A percentile compares a stretch with the other conserved stretches of the same genome.
phyloP scores from a whole-genome alignment of 2,888 invertebrate species.

The Luffia ferchaultella region DNA sequence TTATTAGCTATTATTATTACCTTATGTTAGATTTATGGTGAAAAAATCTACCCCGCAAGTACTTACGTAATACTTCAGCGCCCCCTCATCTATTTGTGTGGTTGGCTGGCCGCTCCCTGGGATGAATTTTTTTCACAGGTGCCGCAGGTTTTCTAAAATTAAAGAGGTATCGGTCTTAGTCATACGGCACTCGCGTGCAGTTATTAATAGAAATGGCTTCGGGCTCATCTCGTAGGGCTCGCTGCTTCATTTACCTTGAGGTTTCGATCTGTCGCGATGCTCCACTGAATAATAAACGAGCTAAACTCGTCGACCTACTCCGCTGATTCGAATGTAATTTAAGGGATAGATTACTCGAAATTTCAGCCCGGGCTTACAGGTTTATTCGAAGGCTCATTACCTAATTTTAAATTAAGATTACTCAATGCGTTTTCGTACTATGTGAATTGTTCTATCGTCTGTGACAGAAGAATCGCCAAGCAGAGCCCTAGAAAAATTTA shows the following conservation, averaged over 20 bases:
- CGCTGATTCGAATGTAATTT: too few species aligned
- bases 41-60: too few species aligned
- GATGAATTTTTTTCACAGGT: conserved; percentile 40
- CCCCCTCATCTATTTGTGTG: too few species aligned
- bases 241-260: neutral
- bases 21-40: too few species aligned
- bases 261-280: neutral
- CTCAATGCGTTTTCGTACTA: neutral
- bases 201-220: conserved; percentile 22
- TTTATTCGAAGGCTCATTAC: neutral
- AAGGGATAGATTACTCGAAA: too few species aligned
- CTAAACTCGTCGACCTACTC: neutral
- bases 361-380: neutral
- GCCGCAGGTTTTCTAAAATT: conserved; percentile 33
- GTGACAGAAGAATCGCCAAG: too few species aligned
- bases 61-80: too few species aligned
- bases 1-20: too few species aligned
- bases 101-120: too few species aligned
- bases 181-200: conserved; percentile 16
- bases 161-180: conserved; percentile 27
- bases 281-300: neutral
- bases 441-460: neutral
- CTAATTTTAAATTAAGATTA: neutral
- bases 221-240: conserved; percentile 13
- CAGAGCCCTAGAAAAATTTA: too few species aligned